A percentile compares a stretch with the other conserved stretches of the same genome.
Conservation (phyloP, 2,888 invertebrate genomes). For the Flabesymbios commensalis region DNA sequence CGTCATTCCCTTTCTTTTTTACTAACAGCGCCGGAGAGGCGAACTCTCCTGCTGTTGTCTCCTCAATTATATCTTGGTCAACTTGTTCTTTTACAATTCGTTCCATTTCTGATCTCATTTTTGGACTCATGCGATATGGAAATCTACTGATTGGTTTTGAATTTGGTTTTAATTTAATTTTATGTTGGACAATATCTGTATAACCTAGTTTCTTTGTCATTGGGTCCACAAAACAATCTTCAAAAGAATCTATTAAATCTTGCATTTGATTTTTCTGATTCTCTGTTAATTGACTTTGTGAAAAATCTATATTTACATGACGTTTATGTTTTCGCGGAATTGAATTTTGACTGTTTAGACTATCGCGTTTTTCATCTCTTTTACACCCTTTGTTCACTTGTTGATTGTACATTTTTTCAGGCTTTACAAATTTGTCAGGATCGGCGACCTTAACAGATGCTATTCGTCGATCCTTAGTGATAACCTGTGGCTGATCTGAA, state of each 20-base stretch:
- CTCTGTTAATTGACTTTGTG: background rate
- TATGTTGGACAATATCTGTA: background rate
- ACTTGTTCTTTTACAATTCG: background rate
- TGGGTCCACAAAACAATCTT: too few relatives aligned
- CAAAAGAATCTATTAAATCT: background rate
- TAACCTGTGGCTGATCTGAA: too few relatives aligned
- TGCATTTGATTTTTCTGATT: background rate
- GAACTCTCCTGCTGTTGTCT: background rate
- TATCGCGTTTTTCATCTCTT: background rate
- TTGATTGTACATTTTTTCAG: too few relatives aligned
- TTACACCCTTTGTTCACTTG: too few relatives aligned
- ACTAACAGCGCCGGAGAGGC: background rate
- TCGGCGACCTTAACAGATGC: too few relatives aligned
- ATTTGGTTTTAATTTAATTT: background rate
- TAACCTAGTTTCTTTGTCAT: background rate
- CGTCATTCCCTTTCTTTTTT: background rate
- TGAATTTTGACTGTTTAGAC: background rate
- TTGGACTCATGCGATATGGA: background rate
- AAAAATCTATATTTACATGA: background rate
- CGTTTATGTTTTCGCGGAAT: background rate
- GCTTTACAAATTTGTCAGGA: too few relatives aligned
- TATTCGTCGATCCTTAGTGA: too few relatives aligned
- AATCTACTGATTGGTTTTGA: background rate
- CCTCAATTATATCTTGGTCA: background rate
- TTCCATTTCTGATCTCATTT: background rate